Conservation (phyloP, 2,888 invertebrate species). For the Conchocele bisecta region DNA sequence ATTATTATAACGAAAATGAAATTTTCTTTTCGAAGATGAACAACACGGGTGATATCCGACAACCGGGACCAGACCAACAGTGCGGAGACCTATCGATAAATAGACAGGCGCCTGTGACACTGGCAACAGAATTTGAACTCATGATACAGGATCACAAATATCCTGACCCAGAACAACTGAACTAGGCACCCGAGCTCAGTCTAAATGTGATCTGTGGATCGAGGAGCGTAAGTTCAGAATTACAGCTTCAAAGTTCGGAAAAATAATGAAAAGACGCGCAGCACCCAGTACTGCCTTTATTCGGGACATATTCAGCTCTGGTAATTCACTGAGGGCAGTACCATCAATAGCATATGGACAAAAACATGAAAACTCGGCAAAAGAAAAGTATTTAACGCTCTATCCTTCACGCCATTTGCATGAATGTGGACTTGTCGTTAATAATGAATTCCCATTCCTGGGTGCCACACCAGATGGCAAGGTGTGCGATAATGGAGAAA, state of each 20-base stretch:
- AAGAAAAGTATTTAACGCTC: conserved; percentile 27
- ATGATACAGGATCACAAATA: no score
- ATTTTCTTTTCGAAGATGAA: no score
- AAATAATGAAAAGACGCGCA: conserved; percentile 27
- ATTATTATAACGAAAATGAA: no score
- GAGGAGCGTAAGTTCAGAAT: conserved; percentile 13
- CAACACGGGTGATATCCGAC: no score
- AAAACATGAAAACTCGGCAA: conserved; percentile 24
- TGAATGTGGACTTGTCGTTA: conserved; percentile 33
- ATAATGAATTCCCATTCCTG: conserved; percentile 37
- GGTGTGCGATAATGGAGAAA: conserved; percentile 22
- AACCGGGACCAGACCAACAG: no score
- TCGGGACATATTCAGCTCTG: no score
- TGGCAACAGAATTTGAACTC: background rate
- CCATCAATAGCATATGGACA: conserved; percentile 27
- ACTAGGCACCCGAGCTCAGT: conserved; percentile 15
- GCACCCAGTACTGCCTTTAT: no score
- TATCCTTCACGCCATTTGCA: conserved; percentile 31
- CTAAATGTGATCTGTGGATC: conserved; percentile 1
- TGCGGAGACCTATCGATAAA: conserved; percentile 28
- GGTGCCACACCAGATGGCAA: conserved; percentile 46
- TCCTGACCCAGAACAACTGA: conserved; percentile 5
- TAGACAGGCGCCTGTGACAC: background rate
- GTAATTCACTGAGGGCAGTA: conserved; percentile 5
- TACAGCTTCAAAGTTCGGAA: conserved; percentile 44